Percentiles rank a stretch among this genome's conserved stretches.
Conservation (phyloP, 2,113 vertebrate species). For the Leiothrix lutea region DNA sequence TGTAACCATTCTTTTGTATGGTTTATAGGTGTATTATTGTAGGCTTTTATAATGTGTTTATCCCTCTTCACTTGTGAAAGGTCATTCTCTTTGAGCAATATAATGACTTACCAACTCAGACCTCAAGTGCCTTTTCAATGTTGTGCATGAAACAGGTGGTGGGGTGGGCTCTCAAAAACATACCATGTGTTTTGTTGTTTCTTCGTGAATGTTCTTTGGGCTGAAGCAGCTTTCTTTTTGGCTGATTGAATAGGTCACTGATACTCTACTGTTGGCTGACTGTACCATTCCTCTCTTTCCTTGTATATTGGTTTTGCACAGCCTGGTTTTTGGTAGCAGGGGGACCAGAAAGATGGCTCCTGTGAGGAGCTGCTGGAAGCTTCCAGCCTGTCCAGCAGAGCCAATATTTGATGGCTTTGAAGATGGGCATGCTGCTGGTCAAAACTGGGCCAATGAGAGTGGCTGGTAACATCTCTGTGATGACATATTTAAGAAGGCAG, state of each 20-base stretch:
- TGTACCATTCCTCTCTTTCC: background rate
- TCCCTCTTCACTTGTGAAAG: background rate
- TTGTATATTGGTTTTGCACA: background rate
- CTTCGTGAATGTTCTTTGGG: background rate
- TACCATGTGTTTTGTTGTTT: background rate
- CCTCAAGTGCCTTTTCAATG: background rate
- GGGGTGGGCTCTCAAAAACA: background rate
- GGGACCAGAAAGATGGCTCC: background rate
- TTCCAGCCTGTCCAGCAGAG: background rate
- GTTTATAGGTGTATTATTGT: background rate
- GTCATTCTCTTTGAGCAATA: background rate
- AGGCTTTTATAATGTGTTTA: background rate
- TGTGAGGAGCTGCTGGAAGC: background rate
- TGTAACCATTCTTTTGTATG: background rate
- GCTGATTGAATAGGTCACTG: background rate
- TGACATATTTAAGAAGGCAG: too few species aligned
- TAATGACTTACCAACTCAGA: background rate
- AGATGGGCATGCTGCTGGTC: background rate
- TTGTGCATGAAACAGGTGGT: background rate
- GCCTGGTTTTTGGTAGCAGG: background rate
- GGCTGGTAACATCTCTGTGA: background rate
- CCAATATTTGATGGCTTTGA: background rate
- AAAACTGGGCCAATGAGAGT: background rate
- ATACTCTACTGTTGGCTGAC: background rate
- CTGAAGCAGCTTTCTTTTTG: background rate